These are phyloP conservation scores for Mellivora capensis DNA, from an alignment of 2,113 vertebrate genomes.

Conservation along the genomic window DNA sequence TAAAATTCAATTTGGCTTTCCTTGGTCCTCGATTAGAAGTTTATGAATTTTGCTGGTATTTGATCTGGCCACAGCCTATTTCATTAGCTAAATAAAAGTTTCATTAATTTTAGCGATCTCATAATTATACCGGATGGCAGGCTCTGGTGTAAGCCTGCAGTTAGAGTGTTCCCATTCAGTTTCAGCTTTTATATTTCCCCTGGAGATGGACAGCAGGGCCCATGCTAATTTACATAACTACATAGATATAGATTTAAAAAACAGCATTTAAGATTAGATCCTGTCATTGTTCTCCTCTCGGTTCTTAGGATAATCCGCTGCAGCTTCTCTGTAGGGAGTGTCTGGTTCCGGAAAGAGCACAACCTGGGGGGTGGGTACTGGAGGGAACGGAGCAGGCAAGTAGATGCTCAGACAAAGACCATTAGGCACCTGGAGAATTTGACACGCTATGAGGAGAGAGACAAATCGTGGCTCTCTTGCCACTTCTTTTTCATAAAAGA, in stretches of 20 bases:
- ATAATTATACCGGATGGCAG: background rate
- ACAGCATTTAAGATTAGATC: background rate
- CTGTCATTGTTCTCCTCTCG: background rate
- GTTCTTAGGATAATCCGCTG: background rate
- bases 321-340: background rate
- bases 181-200: background rate
- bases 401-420: background rate
- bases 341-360: background rate
- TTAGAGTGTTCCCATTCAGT: background rate
- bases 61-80: conserved; percentile 52
- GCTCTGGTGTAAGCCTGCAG: background rate
- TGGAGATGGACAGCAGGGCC: background rate
- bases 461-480: background rate
- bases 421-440: background rate
- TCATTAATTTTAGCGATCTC: conserved; percentile 53
- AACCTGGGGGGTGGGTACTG: too few species aligned
- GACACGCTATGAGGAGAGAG: background rate
- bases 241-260: background rate
- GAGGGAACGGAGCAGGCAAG: background rate
- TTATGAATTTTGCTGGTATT: conserved; percentile 61
- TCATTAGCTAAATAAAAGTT: conserved; percentile 58
- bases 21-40: background rate
- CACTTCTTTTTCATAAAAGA: conserved; percentile 23
- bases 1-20: background rate
- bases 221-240: background rate